Percentiles rank a stretch among this genome's conserved stretches.
phyloP scores from a whole-genome alignment of 2,888 invertebrate species.

The Stomorhina lunata region DNA sequence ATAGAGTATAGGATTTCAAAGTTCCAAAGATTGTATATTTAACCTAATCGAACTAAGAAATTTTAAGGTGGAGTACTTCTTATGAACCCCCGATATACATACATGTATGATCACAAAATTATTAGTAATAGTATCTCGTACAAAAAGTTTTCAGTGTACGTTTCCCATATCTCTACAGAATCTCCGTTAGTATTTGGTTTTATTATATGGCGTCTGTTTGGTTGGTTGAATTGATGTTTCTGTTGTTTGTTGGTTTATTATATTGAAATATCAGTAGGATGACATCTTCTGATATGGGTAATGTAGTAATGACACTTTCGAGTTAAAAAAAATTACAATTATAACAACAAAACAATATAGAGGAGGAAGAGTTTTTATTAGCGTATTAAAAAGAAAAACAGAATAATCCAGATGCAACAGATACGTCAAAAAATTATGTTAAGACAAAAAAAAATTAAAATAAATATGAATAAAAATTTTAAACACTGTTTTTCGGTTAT shows the following conservation, averaged over 20 bases:
- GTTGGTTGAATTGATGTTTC: slow-evolving; percentile 29
- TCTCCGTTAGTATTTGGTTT: slow-evolving; percentile 34
- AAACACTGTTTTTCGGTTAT: background rate
- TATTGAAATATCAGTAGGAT: slow-evolving; percentile 64
- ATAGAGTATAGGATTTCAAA: no score
- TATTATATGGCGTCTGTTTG: slow-evolving; percentile 59
- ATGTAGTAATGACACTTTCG: slow-evolving; percentile 65
- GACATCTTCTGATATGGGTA: slow-evolving; percentile 63
- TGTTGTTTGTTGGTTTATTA: slow-evolving; percentile 37
- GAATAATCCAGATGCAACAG: slow-evolving; percentile 17
- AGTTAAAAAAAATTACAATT: slow-evolving; percentile 54
- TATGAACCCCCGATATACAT: background rate
- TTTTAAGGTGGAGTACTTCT: no score
- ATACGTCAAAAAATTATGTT: background rate
- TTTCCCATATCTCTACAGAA: slow-evolving; percentile 71
- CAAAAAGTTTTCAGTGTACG: slow-evolving; percentile 50
- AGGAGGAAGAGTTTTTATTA: slow-evolving; percentile 1
- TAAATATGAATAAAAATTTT: background rate
- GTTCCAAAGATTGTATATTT: no score
- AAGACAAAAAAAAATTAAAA: slow-evolving; percentile 42
- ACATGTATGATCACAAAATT: background rate
- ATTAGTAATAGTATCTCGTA: background rate
- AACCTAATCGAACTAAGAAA: no score
- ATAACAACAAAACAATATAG: slow-evolving; percentile 28
- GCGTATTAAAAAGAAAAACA: background rate